A percentile compares a stretch with the other conserved stretches of the same genome.
phyloP scores from a whole-genome alignment of 1,140 invertebrate genomes.

The Melipona quadrifasciata region DNA sequence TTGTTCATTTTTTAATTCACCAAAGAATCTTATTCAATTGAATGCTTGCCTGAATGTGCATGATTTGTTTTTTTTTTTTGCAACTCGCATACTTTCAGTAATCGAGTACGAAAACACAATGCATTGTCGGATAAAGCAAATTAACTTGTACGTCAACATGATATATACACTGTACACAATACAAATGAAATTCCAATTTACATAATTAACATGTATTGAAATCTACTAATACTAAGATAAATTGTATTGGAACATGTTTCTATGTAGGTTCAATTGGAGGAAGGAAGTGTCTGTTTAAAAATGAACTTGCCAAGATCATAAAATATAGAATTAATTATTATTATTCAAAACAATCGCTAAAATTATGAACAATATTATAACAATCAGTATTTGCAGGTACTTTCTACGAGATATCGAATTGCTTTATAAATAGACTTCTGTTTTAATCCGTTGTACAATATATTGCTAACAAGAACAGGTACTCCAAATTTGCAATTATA shows the following conservation, averaged over 20 bases:
- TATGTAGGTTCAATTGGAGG: too few species aligned
- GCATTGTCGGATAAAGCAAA: neutral
- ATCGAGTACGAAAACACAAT: neutral
- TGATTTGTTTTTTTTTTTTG: neutral
- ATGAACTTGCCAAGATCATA: neutral
- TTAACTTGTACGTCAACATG: constrained; percentile 20
- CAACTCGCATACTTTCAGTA: too few species aligned
- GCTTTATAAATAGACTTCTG: neutral
- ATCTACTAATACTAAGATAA: neutral
- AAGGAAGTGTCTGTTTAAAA: neutral
- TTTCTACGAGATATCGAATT: neutral
- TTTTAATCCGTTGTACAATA: neutral
- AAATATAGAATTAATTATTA: neutral
- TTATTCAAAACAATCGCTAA: constrained; percentile 12
- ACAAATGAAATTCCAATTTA: neutral
- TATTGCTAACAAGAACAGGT: neutral
- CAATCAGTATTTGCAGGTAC: neutral
- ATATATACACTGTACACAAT: neutral
- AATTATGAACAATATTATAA: neutral
- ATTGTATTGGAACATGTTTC: neutral
- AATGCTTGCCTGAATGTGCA: neutral
- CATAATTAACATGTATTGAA: neutral
- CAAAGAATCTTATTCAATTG: neutral
- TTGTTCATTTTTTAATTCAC: neutral
- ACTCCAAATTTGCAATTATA: constrained; percentile 3